phyloP scores from a whole-genome alignment of 2,888 invertebrate species.

The Octodonta nipae region DNA sequence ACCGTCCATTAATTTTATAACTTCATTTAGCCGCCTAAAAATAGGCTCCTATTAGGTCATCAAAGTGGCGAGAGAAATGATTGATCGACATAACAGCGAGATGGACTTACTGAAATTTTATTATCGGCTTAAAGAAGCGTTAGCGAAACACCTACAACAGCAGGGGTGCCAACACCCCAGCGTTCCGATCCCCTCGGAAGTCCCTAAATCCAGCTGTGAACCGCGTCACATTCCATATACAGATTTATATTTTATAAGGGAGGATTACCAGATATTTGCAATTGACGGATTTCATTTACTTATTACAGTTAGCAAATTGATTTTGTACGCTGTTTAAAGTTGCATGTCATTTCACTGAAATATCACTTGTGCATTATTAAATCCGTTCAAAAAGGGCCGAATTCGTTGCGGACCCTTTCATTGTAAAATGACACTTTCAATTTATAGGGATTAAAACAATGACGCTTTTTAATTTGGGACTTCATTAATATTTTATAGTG shows the following conservation, averaged over 20 bases:
- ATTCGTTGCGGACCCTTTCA: conserved; percentile 10
- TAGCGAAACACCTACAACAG: background rate
- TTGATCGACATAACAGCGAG: too few species aligned
- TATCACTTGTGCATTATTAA: conserved; percentile 9
- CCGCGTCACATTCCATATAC: conserved; percentile 27
- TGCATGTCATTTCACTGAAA: conserved; percentile 14
- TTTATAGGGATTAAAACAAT: conserved; percentile 10
- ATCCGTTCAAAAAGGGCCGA: conserved; percentile 4
- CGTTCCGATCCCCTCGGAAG: background rate
- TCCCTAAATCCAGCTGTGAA: conserved; percentile 10
- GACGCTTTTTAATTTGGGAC: conserved; percentile 8
- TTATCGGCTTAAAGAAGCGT: too few species aligned
- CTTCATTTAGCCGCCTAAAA: too few species aligned
- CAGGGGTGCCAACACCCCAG: background rate
- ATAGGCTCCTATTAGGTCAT: too few species aligned
- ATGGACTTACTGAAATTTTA: too few species aligned
- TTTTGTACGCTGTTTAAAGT: conserved; percentile 17
- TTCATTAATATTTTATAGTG: too few species aligned
- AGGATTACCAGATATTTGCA: conserved; percentile 28
- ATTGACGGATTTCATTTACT: conserved; percentile 25
- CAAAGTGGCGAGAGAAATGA: too few species aligned
- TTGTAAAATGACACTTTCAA: conserved; percentile 11
- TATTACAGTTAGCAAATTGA: conserved; percentile 23
- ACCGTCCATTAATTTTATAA: too few species aligned
- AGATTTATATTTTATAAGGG: conserved; percentile 29